These are phyloP conservation scores for Pegoplata infirma DNA, from an alignment of 2,888 invertebrate genomes.

Conservation along the genomic window DNA sequence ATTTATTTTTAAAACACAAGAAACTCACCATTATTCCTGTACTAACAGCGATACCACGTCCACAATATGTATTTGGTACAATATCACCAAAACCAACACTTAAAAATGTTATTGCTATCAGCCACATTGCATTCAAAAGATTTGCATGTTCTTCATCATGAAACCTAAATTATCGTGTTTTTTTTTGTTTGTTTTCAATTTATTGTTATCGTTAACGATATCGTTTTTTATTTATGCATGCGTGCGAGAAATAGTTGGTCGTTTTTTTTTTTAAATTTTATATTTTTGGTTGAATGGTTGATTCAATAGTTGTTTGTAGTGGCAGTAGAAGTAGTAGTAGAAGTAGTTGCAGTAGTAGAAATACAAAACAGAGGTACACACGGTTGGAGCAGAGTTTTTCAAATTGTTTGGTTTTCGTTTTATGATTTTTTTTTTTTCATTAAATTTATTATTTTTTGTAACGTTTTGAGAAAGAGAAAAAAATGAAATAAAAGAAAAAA, in stretches of 20 bases:
- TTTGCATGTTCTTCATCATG: slow-evolving; percentile 99
- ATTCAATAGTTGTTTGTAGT: slow-evolving; percentile 1
- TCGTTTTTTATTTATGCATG: not conserved
- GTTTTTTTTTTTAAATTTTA: no score
- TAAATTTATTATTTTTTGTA: slow-evolving; percentile 20
- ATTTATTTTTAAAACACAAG: not conserved
- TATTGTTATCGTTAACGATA: not conserved
- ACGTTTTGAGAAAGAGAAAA: slow-evolving; percentile 34
- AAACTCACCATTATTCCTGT: slow-evolving; percentile 99
- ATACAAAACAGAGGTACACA: slow-evolving; percentile 60
- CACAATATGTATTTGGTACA: slow-evolving; percentile 99
- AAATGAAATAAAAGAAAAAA: slow-evolving; percentile 54
- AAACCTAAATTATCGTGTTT: slow-evolving; percentile 83
- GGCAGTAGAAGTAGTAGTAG: not conserved
- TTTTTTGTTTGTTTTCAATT: not conserved
- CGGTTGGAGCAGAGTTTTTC: slow-evolving; percentile 51
- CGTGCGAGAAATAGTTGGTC: not conserved
- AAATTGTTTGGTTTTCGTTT: slow-evolving; percentile 16
- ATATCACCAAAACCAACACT: slow-evolving; percentile 99
- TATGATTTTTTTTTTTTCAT: slow-evolving; percentile 18
- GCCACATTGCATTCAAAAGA: slow-evolving; percentile 99
- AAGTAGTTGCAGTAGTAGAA: slow-evolving; percentile 39
- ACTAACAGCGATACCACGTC: slow-evolving; percentile 98
- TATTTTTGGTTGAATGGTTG: slow-evolving; percentile 40
- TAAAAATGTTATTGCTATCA: slow-evolving; percentile 99